Evolutionary conservation across 2,113 vertebrate species (phyloP).

Genomic region (Haemorhous mexicanus): DNA sequence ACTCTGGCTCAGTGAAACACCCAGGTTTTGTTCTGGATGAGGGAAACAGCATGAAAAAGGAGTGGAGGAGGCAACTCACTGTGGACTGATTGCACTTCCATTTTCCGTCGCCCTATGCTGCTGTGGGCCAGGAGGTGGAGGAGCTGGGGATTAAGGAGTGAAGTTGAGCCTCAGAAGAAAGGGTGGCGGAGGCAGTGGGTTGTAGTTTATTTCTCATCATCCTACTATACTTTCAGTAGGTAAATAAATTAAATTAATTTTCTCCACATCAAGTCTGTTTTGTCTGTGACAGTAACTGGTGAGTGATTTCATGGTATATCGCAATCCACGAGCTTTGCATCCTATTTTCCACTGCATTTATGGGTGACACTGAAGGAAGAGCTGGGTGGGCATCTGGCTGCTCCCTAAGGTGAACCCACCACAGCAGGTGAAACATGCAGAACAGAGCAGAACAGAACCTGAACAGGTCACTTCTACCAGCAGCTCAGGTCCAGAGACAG

Average conservation of each 20-base stretch:
- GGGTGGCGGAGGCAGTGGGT: accelerated
- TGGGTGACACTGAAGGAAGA: background rate
- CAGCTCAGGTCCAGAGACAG: background rate
- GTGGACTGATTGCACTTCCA: background rate
- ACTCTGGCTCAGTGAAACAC: no score
- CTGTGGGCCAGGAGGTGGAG: background rate
- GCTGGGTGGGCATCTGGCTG: background rate
- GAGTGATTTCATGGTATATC: background rate
- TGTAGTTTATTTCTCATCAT: background rate
- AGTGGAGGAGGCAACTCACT: background rate
- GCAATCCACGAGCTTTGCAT: accelerated
- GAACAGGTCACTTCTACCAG: background rate
- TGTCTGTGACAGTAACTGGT: background rate
- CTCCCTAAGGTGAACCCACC: background rate
- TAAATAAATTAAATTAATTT: background rate
- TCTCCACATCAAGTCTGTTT: accelerated
- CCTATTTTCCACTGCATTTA: background rate
- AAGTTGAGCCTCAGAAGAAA: background rate
- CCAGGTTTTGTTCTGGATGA: no score
- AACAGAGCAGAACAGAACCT: background rate
- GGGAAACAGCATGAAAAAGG: no score
- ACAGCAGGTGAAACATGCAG: background rate
- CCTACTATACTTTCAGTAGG: background rate
- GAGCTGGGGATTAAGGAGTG: background rate
- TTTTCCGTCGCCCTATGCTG: background rate